These are phyloP conservation scores for Nomada fabriciana DNA, from an alignment of 2,888 invertebrate species.

Conservation along the genomic window DNA sequence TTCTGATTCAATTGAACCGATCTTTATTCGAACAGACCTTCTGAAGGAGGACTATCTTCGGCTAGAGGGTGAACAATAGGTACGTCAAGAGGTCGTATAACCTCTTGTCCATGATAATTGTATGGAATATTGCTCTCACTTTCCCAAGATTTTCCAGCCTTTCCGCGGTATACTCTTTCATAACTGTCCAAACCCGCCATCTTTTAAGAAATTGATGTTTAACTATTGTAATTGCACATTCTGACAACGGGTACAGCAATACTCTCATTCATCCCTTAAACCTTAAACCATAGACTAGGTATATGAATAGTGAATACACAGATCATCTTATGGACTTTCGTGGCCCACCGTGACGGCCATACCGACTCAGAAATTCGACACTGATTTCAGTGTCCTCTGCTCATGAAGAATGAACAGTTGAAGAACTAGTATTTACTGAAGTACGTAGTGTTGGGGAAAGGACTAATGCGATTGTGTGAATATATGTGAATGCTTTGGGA, in stretches of 20 bases:
- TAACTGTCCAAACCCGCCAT: slow-evolving; percentile 73
- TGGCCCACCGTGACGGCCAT: too few relatives aligned
- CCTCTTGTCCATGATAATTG: slow-evolving; percentile 78
- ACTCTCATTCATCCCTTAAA: background rate
- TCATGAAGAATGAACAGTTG: too few relatives aligned
- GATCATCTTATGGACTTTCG: too few relatives aligned
- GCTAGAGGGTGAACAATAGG: slow-evolving; percentile 76
- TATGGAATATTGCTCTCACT: slow-evolving; percentile 53
- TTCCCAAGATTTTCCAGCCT: slow-evolving; percentile 70
- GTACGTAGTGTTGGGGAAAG: too few relatives aligned
- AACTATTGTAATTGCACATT: slow-evolving; percentile 13
- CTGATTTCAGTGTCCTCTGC: too few relatives aligned
- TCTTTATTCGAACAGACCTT: slow-evolving; percentile 72
- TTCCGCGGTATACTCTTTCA: slow-evolving; percentile 78
- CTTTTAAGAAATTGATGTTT: background rate
- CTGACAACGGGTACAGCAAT: background rate
- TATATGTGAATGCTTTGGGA: too few relatives aligned
- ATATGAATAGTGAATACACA: too few relatives aligned
- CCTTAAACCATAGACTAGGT: too few relatives aligned
- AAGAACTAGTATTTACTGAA: too few relatives aligned
- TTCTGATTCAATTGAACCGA: too few relatives aligned
- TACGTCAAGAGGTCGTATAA: slow-evolving; percentile 80
- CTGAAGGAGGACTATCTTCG: slow-evolving; percentile 76
- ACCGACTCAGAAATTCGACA: too few relatives aligned
- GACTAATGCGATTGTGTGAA: too few relatives aligned